These are phyloP conservation scores for Phylloscopus collybita DNA, from an alignment of 2,797 vertebrate species.

Conservation along the genomic window DNA sequence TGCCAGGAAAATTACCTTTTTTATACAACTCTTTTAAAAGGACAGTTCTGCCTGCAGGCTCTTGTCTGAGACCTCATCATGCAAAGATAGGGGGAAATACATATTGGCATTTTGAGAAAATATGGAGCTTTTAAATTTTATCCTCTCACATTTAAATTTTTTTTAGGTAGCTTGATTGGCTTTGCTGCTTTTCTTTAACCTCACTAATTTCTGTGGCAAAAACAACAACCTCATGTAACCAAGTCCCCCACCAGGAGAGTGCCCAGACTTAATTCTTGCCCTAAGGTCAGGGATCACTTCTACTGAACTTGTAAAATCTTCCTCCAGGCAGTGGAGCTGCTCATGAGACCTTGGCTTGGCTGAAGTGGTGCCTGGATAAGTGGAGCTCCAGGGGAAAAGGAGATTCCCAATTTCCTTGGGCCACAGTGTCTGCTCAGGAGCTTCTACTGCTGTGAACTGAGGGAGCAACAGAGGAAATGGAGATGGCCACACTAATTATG, in stretches of 20 bases:
- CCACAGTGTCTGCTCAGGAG: fast-evolving
- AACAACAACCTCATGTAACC: neutral
- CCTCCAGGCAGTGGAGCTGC: neutral
- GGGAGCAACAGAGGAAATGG: neutral
- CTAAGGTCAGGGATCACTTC: neutral
- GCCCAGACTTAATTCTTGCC: neutral
- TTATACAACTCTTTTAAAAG: neutral
- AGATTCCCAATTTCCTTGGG: neutral
- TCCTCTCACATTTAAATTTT: neutral
- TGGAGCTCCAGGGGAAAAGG: neutral
- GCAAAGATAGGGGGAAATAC: neutral
- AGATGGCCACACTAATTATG: neutral
- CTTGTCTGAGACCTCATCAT: neutral
- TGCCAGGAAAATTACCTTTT: neutral
- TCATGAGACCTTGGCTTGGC: neutral
- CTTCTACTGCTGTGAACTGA: neutral
- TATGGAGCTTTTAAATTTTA: neutral
- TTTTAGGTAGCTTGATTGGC: neutral
- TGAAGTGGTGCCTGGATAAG: neutral
- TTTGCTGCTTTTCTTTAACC: neutral
- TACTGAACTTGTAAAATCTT: neutral
- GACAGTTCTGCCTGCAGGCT: neutral
- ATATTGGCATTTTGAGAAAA: neutral
- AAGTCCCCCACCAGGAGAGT: neutral
- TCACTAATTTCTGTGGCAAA: neutral